These are phyloP conservation scores for Eledona agricola DNA, from an alignment of 2,888 invertebrate genomes.

Conservation along the genomic window DNA sequence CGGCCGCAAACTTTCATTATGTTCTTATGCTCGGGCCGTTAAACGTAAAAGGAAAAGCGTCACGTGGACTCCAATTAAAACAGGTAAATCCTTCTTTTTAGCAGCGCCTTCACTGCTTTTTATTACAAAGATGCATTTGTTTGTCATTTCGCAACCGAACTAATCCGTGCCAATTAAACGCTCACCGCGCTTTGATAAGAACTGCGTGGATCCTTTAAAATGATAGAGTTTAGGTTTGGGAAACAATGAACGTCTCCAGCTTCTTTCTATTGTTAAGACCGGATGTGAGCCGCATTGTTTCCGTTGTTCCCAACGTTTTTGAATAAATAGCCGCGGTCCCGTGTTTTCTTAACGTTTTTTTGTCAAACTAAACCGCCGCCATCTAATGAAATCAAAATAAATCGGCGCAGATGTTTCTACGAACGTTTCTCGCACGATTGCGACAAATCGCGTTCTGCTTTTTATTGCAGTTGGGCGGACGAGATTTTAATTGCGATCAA, in stretches of 20 bases:
- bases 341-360: constrained; percentile 16
- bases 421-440: constrained; percentile 23
- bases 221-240: constrained; percentile 4
- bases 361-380: constrained; percentile 41
- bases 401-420: constrained; percentile 41
- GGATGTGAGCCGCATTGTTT: constrained; percentile 31
- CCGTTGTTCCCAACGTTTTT: constrained; percentile 15
- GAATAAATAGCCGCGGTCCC: constrained; percentile 12
- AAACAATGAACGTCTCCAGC: constrained; percentile 19
- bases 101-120: no score
- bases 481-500: constrained; percentile 5
- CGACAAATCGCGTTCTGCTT: constrained; percentile 9
- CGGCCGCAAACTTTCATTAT: constrained; percentile 18
- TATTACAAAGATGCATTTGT: no score
- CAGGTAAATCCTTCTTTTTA: constrained; percentile 17
- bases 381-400: no score
- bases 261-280: constrained; percentile 29
- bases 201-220: no score
- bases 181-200: no score
- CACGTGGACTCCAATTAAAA: constrained; percentile 18
- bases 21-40: constrained; percentile 14
- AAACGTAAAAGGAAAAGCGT: constrained; percentile 7
- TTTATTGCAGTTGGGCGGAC: background rate
- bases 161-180: no score
- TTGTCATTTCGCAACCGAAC: no score